Conservation (phyloP, 2,888 invertebrate genomes). For the Rhagonycha fulva region DNA sequence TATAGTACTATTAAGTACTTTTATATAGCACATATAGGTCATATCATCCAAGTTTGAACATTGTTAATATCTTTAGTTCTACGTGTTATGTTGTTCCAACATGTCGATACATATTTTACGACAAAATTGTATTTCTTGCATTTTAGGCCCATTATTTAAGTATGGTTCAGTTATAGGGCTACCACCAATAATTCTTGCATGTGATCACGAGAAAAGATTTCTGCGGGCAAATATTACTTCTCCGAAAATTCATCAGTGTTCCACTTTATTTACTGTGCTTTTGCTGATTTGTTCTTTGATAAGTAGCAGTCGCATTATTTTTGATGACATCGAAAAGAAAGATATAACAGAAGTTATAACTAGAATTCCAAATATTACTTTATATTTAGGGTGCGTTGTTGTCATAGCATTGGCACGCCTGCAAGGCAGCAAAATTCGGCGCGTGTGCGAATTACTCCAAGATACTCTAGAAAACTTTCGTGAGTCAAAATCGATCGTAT, state of each 20-base stretch:
- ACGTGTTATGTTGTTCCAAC: neutral
- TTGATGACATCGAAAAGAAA: neutral
- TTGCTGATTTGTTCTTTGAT: neutral
- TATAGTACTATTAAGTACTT: too few relatives aligned
- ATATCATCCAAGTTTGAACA: too few relatives aligned
- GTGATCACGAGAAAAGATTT: neutral
- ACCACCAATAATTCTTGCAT: neutral
- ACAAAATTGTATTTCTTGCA: neutral
- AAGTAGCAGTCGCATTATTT: neutral
- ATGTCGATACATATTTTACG: neutral
- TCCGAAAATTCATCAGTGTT: neutral
- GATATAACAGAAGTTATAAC: neutral
- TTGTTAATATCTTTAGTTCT: neutral
- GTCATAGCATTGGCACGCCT: neutral
- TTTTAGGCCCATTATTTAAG: neutral
- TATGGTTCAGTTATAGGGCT: neutral
- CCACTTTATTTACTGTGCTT: neutral
- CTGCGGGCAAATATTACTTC: neutral
- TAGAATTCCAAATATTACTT: neutral
- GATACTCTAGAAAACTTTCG: neutral
- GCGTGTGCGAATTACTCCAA: neutral
- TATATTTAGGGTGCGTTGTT: neutral
- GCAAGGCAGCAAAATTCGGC: neutral
- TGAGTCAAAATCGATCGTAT: neutral
- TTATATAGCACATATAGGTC: too few relatives aligned